Evolutionary conservation across 1,140 invertebrate genomes (phyloP).

Genomic region (Drosophila athabasca): DNA sequence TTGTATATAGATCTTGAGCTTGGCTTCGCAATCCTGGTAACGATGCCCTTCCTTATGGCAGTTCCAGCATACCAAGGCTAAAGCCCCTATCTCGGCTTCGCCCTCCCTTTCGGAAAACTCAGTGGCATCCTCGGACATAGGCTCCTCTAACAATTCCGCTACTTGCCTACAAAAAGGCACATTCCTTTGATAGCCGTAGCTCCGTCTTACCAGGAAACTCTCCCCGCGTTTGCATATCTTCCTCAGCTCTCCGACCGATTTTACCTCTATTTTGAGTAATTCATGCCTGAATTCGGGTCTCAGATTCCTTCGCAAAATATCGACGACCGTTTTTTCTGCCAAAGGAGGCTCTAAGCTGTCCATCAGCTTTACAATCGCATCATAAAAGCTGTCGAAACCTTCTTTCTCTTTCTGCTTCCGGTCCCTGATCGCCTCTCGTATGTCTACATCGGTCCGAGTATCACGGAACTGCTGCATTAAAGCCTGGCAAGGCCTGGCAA

Average conservation of each 20-base stretch:
- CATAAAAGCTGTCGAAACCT: neutral
- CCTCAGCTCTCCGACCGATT: neutral
- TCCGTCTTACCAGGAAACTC: neutral
- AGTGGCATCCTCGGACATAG: neutral
- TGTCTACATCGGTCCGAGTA: constrained; percentile 1
- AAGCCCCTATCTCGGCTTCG: too few relatives aligned
- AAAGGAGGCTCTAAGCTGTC: neutral
- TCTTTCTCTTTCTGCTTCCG: constrained; percentile 3
- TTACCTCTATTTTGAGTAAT: neutral
- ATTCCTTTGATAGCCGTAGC: neutral
- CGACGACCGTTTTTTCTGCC: neutral
- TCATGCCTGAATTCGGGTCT: constrained; percentile 6
- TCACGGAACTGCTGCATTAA: neutral
- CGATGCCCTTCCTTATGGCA: too few relatives aligned
- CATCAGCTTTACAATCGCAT: neutral
- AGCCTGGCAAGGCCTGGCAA: neutral
- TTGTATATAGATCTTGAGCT: neutral
- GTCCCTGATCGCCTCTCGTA: neutral
- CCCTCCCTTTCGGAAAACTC: neutral
- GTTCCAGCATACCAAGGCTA: too few relatives aligned
- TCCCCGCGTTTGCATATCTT: constrained; percentile 4
- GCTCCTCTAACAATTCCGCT: constrained; percentile 6
- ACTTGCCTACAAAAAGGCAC: constrained; percentile 7
- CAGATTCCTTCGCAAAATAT: too few relatives aligned
- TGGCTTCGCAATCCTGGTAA: too few relatives aligned